Evolutionary conservation across 2,888 invertebrate species (phyloP).

Genomic region (Lithophane ornitopus): DNA sequence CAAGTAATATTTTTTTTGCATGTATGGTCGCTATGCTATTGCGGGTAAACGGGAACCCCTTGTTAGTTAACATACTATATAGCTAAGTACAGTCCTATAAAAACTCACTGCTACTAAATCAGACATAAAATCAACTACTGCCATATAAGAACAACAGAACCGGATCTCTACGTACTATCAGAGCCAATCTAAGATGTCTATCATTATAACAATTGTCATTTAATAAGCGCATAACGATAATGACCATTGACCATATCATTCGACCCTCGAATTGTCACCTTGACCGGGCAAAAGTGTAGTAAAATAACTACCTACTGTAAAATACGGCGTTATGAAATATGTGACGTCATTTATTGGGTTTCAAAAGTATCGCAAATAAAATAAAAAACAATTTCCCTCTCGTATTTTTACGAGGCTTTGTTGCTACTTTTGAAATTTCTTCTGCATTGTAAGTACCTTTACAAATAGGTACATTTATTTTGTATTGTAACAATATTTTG

Average conservation of each 20-base stretch:
- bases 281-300: slow-evolving; percentile 61
- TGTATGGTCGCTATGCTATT: too few species aligned
- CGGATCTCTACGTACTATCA: slow-evolving; percentile 22
- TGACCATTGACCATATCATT: slow-evolving; percentile 49
- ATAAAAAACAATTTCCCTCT: too few species aligned
- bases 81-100: too few species aligned
- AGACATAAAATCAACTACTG: slow-evolving; percentile 7
- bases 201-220: slow-evolving; percentile 56
- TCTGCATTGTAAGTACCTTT: too few species aligned
- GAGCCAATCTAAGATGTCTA: slow-evolving; percentile 49
- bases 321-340: slow-evolving; percentile 45
- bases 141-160: slow-evolving; percentile 13
- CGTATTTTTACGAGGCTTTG: too few species aligned
- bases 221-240: slow-evolving; percentile 54
- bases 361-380: not conserved
- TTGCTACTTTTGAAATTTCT: too few species aligned
- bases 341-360: slow-evolving; percentile 37
- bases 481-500: too few species aligned
- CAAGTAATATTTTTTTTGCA: too few species aligned
- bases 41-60: too few species aligned
- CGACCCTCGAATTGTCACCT: slow-evolving; percentile 58
- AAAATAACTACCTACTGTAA: slow-evolving; percentile 39
- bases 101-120: not conserved
- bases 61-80: too few species aligned
- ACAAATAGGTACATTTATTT: too few species aligned